Conservation (phyloP, 2,888 invertebrate genomes). For the Yponomeuta plumbellus region DNA sequence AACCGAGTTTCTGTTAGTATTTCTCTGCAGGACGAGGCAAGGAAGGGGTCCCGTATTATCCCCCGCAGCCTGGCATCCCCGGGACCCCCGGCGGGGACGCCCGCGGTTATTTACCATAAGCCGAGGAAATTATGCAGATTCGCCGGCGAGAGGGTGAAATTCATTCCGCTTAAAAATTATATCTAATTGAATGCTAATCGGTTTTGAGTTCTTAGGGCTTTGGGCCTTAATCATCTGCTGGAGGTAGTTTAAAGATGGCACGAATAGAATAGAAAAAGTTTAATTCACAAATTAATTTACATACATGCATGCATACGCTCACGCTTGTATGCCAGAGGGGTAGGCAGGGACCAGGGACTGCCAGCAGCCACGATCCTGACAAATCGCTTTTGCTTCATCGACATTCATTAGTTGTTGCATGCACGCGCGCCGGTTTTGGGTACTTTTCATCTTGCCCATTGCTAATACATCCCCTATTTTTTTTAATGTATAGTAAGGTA, state of each 20-base stretch:
- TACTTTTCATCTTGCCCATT: too few relatives aligned
- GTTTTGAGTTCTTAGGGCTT: not conserved
- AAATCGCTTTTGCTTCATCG: too few relatives aligned
- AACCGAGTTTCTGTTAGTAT: not conserved
- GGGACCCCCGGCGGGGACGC: not conserved
- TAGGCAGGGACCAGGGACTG: too few relatives aligned
- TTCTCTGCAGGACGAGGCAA: not conserved
- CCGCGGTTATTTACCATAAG: constrained; percentile 27
- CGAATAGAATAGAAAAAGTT: too few relatives aligned
- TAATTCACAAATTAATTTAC: too few relatives aligned
- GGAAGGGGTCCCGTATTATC: not conserved
- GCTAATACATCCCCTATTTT: too few relatives aligned
- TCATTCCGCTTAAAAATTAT: not conserved
- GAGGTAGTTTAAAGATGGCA: not conserved
- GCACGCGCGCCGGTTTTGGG: too few relatives aligned
- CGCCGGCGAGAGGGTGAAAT: constrained; percentile 11
- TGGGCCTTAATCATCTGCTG: not conserved
- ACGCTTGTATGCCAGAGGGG: too few relatives aligned
- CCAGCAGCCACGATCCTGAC: too few relatives aligned
- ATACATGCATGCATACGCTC: too few relatives aligned
- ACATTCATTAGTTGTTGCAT: too few relatives aligned
- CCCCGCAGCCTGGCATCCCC: not conserved
- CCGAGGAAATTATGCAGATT: constrained; percentile 29
- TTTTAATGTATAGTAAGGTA: too few relatives aligned
- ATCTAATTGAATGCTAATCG: constrained; percentile 1